These are phyloP conservation scores for Neopipo cinnamomea DNA, from an alignment of 2,113 vertebrate genomes.

Conservation along the genomic window DNA sequence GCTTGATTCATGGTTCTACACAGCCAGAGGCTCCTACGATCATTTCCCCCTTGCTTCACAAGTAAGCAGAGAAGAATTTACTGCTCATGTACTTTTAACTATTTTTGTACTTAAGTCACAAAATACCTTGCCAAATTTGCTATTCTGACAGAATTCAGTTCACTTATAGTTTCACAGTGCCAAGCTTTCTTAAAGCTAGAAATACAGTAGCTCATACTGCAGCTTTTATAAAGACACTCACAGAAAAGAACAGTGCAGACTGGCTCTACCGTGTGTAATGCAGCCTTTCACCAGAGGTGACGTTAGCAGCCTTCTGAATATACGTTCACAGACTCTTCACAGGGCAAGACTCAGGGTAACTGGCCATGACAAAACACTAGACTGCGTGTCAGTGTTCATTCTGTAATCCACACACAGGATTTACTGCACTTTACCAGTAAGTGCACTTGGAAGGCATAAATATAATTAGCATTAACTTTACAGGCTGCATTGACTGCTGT, in stretches of 20 bases:
- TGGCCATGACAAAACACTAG: neutral
- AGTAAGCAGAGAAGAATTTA: neutral
- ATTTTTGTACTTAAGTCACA: neutral
- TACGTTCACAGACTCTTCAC: neutral
- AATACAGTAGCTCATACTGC: neutral
- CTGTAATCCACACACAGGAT: neutral
- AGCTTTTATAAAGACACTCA: neutral
- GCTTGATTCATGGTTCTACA: neutral
- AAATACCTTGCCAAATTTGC: neutral
- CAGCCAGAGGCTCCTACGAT: neutral
- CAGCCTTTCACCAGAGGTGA: neutral
- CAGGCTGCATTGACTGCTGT: neutral
- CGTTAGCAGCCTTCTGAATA: neutral
- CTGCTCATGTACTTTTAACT: neutral
- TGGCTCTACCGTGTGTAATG: neutral
- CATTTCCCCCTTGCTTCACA: fast-evolving
- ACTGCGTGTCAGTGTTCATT: neutral
- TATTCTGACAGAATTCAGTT: neutral
- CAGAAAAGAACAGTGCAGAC: neutral
- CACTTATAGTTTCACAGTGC: neutral
- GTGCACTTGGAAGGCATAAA: neutral
- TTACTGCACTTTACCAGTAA: neutral
- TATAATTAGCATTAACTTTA: neutral
- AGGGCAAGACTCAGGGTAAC: neutral
- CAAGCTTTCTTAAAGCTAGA: neutral